Evolutionary conservation across 1,140 invertebrate genomes (phyloP), one percentile per base, ranked within the genome.

Genomic region (Holcopasites calliopsidis): DNA sequence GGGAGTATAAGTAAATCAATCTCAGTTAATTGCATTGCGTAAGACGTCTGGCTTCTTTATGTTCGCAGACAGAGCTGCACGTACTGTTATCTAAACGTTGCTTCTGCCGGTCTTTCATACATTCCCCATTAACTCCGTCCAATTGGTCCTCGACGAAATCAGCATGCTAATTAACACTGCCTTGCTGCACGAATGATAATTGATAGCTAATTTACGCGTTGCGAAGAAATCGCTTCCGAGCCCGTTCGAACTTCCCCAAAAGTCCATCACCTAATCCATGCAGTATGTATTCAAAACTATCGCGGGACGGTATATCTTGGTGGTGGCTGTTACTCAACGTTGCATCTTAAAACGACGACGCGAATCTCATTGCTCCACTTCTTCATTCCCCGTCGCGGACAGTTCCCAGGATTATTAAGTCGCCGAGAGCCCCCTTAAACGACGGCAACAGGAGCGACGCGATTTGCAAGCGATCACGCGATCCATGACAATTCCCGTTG

Each of bases 331-430:
- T 55, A 26, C 50, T 55, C 28, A 26, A 54, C 47, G n/a, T 16
- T 3, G 35, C 26, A 11, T 40, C 13, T 26, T 18, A 21, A 40
- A 42, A 61, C 64, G 66, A 50, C 64, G 66, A 81, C 71, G 64
- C 44, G 26, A 42, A 77, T 60, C 73, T 70, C 73, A 55, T 85
- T 85, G 84, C 69, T 83, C 86, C 76, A 86, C 77, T 87, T 88
- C 71, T 76, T 68, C 70, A 75, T 62, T 77, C 74, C 75, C 5
- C n/a, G n/a, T 4, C 21, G 61, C 79, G 71, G 58, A 65, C 61
- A 64, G 79, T 72, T 81, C 79, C 70, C 54, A 77, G 54, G 65
- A 47, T 50, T 76, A 79, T 83, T 75, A 76, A 83, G 42, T 13
- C 35, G 18, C n/a, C 31, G 3, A 58, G 33, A n/a, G 21, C 38